Conservation (phyloP, 2,113 vertebrate species). For the Catagonus wagneri region DNA sequence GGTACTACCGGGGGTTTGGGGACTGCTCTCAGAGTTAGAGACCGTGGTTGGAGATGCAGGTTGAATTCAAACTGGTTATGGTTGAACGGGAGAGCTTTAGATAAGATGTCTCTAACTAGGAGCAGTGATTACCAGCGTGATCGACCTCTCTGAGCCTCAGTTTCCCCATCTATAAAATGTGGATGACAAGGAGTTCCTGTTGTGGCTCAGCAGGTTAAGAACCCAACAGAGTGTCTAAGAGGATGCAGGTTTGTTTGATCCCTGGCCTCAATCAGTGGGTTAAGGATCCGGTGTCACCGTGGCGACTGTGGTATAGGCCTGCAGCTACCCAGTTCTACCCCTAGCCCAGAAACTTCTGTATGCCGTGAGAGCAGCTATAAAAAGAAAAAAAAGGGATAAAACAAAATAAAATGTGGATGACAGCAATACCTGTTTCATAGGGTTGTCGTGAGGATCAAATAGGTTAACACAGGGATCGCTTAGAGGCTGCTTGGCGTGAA, state of each 20-base stretch:
- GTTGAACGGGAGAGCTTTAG: background rate
- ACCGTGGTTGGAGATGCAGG: background rate
- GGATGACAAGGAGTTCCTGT: too few relatives aligned
- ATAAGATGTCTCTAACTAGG: too few relatives aligned
- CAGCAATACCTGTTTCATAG: background rate
- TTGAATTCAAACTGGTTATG: background rate
- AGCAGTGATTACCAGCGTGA: background rate
- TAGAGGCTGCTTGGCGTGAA: accelerated
- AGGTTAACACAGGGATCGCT: background rate
- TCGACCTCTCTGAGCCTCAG: constrained; percentile 18
- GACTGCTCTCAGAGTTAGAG: background rate
- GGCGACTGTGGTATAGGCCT: too few relatives aligned
- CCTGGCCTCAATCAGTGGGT: too few relatives aligned
- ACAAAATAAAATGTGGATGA: accelerated
- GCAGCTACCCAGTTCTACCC: too few relatives aligned
- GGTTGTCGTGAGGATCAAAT: accelerated
- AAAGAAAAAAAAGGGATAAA: too few relatives aligned
- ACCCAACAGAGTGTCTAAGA: too few relatives aligned
- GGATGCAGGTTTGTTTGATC: too few relatives aligned
- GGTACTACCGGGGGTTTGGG: background rate
- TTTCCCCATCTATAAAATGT: background rate
- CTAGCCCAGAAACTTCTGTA: too few relatives aligned
- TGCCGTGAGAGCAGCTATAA: too few relatives aligned
- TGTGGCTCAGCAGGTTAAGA: too few relatives aligned
- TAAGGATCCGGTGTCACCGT: too few relatives aligned